Percentiles rank a stretch among this genome's conserved stretches.
Conservation (phyloP, 2,888 invertebrate genomes). For the Agrochola lychnidis region DNA sequence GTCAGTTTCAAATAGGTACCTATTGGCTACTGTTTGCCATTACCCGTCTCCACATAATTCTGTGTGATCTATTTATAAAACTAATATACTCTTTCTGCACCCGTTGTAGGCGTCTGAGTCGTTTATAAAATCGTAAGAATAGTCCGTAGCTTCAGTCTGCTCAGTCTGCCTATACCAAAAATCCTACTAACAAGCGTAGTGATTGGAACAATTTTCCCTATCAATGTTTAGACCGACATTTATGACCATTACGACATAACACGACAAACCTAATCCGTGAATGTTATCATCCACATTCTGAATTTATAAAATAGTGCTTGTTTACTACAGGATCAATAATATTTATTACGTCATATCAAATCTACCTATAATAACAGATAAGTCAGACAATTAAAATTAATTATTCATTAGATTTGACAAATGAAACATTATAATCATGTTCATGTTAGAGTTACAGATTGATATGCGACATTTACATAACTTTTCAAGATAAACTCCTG, state of each 20-base stretch:
- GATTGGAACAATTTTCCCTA: background rate
- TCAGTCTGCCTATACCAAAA: background rate
- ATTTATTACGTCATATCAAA: background rate
- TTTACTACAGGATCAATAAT: background rate
- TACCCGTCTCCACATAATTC: background rate
- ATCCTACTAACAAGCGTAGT: too few relatives aligned
- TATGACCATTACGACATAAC: too few relatives aligned
- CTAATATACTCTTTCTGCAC: background rate
- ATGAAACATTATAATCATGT: background rate
- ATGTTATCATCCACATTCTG: background rate
- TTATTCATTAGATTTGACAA: background rate
- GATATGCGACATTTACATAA: background rate
- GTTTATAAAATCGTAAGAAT: background rate
- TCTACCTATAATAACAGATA: background rate
- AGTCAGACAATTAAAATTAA: background rate
- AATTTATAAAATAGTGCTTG: background rate
- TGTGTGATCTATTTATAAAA: background rate
- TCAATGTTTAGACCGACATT: background rate
- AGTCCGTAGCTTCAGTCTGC: background rate
- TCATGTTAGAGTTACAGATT: background rate
- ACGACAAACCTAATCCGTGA: background rate
- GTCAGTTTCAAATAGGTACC: background rate
- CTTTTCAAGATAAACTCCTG: background rate
- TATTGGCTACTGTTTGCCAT: background rate
- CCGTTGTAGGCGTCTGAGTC: too few relatives aligned